Evolutionary conservation across 2,113 vertebrate species (phyloP), one percentile per base, ranked within the genome.

Genomic region (Grammomys dolichurus): DNA sequence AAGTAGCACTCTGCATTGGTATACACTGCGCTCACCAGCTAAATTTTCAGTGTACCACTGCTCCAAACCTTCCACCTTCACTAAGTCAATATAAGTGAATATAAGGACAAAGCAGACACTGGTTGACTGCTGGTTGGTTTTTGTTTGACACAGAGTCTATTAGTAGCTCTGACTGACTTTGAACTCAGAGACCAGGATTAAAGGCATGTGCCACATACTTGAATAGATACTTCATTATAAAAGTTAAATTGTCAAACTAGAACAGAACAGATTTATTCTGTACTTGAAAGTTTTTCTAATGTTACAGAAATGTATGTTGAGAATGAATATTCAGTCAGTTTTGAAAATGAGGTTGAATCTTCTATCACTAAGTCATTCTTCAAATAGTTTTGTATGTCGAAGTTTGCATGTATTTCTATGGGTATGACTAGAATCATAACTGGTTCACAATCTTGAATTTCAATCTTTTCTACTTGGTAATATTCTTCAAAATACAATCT

Each of bases 351-450:
- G 65, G 5, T 72, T 91, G 20, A 40, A 48, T 89, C 43, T 60
- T 92, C 48, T 87, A 13, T 89, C 48, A 82, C 43, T 76, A 78
- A 60, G 48, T 85, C 70, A 90, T 70, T 96, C 10, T 94, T 95
- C 46, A 92, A 51, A 20, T 63, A 73, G 9, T 87, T 94, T 16
- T 89, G 51, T 89, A 56, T 88, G 11, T 82, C 88, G 56, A 87
- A 84, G 31, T 95, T 36, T 75, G 40, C 76, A 76, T 17, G 4
- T 76, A 76, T 75, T 65, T 63, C 16, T 36, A 33, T 86, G 24
- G n/a, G 58, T 85, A 46, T 63, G 58, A 86, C 36, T n/a, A 72
- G 4, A 93, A 67, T 93, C 46, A 24, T n/a, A 51, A 87, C 65
- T 51, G 24, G 40, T 54, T 60, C 5, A 51, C 40, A 67, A 33